A percentile compares a stretch with the other conserved stretches of the same genome.
These are phyloP conservation scores for Tiliacea aurago DNA, from an alignment of 2,888 invertebrate genomes.

Conservation along the genomic window DNA sequence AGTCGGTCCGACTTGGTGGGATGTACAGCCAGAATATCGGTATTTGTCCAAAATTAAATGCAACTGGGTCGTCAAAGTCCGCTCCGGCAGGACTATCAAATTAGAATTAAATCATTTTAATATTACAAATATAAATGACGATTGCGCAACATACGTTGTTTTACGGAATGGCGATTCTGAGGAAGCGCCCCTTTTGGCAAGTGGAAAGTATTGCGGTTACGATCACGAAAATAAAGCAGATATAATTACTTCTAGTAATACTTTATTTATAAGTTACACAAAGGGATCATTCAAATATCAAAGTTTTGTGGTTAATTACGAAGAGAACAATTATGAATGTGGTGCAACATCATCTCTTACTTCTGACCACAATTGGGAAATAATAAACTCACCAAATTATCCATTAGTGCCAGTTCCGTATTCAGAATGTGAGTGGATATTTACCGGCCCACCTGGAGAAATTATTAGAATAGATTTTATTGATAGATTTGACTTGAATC, in stretches of 20 bases:
- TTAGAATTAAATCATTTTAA: slow-evolving; percentile 91
- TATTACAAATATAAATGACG: slow-evolving; percentile 85
- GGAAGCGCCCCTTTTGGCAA: slow-evolving; percentile 93
- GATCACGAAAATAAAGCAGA: slow-evolving; percentile 78
- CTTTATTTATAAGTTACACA: slow-evolving; percentile 75
- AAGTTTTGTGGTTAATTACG: slow-evolving; percentile 88
- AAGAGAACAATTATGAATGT: slow-evolving; percentile 92
- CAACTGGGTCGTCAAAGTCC: slow-evolving; percentile 94
- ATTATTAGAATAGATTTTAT: slow-evolving; percentile 94
- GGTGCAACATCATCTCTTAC: slow-evolving; percentile 92
- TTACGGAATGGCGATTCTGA: slow-evolving; percentile 93
- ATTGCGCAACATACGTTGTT: slow-evolving; percentile 85
- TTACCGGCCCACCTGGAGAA: slow-evolving; percentile 94
- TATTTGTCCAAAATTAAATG: slow-evolving; percentile 81
- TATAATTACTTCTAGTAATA: slow-evolving; percentile 92
- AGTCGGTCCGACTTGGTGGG: slow-evolving; percentile 79
- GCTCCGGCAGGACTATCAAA: slow-evolving; percentile 93
- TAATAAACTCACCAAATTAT: slow-evolving; percentile 94
- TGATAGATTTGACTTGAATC: slow-evolving; percentile 93
- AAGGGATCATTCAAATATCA: slow-evolving; percentile 62
- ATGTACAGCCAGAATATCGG: slow-evolving; percentile 47
- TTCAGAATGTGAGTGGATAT: slow-evolving; percentile 95
- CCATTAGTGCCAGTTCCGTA: slow-evolving; percentile 95
- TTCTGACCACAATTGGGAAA: slow-evolving; percentile 83
- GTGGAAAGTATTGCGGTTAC: slow-evolving; percentile 93